Evolutionary conservation across 2,113 vertebrate species (phyloP), one percentile per base, ranked within the genome.

Genomic region (Semnornis frantzii): DNA sequence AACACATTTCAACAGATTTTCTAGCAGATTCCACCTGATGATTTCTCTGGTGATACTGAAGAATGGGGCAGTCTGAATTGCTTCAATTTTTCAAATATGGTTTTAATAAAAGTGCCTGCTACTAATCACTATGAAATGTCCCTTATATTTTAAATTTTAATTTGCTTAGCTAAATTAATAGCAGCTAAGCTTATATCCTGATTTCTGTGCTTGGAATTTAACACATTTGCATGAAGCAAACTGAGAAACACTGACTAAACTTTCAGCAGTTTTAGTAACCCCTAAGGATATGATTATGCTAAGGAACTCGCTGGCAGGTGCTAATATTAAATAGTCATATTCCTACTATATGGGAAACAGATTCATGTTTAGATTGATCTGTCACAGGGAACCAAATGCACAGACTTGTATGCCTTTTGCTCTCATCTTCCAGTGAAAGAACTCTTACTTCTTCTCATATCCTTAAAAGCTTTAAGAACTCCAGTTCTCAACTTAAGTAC

Each of bases 151-250:
- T 88, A 44, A 54, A 83, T 83, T 89, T 93, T 71, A 87, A 95
- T 96, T 94, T 92, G 30, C 37, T 92, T 74, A 85, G 13, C 39
- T 69, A 93, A 94, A 92, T 81, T 74, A 60, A 94, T 65, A 87
- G 37, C 50, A 86, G 59, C 42, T 93, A 55, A 88, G n/a, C 89
- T 82, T n/a, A 33, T 42, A 46, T 64, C 19, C 14, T 80, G 64
- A 31, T 48, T 92, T 59, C 54, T 66, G 19, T 72, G 21, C 25
- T 93, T 57, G 65, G 65, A 89, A 81, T 68, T 78, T 78, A 92
- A 89, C 48, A 13, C 1, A 77, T 90, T 92, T 93, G 21, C 64
- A 71, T 87, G 69, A 96, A 74, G 65, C 20, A 15, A 87, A 63
- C 50, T 84, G 10, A 18, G 23, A 92, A 92, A 78, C 15, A n/a